A percentile compares a stretch with the other conserved stretches of the same genome.
Conservation (phyloP, 2,797 vertebrate species). For the Buceros bicornis region DNA sequence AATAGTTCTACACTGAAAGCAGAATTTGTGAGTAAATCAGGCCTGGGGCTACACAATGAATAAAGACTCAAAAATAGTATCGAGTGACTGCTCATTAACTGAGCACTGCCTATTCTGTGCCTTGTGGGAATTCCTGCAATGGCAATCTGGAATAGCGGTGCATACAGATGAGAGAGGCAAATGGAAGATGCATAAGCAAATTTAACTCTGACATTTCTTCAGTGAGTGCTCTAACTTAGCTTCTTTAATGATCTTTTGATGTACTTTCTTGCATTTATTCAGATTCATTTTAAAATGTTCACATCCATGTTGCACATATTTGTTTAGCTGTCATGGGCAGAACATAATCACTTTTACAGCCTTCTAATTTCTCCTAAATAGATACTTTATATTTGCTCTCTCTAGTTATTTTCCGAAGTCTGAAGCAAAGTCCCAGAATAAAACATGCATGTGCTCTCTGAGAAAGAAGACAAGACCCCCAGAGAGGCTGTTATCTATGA, state of each 20-base stretch:
- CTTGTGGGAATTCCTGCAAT: slow-evolving; percentile 34
- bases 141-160: background rate
- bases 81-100: slow-evolving; percentile 54
- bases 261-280: background rate
- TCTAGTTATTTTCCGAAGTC: background rate
- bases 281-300: background rate
- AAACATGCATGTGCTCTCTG: background rate
- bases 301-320: background rate
- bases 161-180: slow-evolving; percentile 25
- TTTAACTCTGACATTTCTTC: slow-evolving; percentile 26
- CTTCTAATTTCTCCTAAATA: background rate
- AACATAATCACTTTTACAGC: background rate
- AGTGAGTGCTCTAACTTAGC: background rate
- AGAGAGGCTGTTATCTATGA: background rate
- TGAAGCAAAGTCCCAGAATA: background rate
- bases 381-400: background rate
- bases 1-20: slow-evolving; percentile 1
- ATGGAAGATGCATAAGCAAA: slow-evolving; percentile 2
- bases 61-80: slow-evolving; percentile 33
- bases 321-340: background rate
- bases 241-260: slow-evolving; percentile 4
- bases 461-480: background rate
- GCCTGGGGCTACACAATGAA: slow-evolving; percentile 12
- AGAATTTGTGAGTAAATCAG: slow-evolving; percentile 48
- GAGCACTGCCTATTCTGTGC: slow-evolving; percentile 6